Evolutionary conservation across 2,113 vertebrate genomes (phyloP), one percentile per base, ranked within the genome.

Genomic region (Prietella phreatophila): DNA sequence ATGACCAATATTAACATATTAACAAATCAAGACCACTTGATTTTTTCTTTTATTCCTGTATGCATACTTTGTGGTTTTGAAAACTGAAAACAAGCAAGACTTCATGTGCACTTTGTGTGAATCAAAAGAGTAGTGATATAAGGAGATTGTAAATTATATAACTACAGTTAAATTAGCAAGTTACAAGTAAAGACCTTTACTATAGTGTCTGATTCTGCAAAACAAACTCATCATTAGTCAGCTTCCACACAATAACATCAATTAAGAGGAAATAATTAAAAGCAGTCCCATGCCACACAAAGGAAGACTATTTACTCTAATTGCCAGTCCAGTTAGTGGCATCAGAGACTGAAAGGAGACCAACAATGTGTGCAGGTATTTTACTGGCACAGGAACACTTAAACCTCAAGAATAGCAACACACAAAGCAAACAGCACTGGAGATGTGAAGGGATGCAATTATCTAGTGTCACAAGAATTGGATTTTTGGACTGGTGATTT

Each of bases 301-400:
- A 76, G 19, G 27, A 84, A 80, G 30, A 22, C 60, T n/a, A 88
- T 84, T 84, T 56, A 15, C 60, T 79, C 58, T 88, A 67, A 88
- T 22, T 79, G 60, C 60, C 36, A 36, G 71, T 53, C 27, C 58
- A 53, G 30, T 55, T 47, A 20, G 71, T 27, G 39, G n/a, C n/a
- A 79, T 58, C n/a, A 63, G 14, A 30, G 56, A 63, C 67, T 25
- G 47, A 86, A 36, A 67, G 8, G n/a, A 50, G 19, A 22, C 19
- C 19, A 82, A 30, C 80, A 56, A 71, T 14, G 47, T 63, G 58
- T 79, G 33, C 73, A 88, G 82, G 73, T 88, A 60, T 78, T 8
- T 7, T 25, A 13, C 56, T 87, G 81, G 69, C 39, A 87, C 39
- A 83, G 39, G n/a, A 60, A 76, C 67, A 61, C 15, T 56, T 25